Conservation (phyloP, 2,888 invertebrate species). For the Papilio gigon region DNA sequence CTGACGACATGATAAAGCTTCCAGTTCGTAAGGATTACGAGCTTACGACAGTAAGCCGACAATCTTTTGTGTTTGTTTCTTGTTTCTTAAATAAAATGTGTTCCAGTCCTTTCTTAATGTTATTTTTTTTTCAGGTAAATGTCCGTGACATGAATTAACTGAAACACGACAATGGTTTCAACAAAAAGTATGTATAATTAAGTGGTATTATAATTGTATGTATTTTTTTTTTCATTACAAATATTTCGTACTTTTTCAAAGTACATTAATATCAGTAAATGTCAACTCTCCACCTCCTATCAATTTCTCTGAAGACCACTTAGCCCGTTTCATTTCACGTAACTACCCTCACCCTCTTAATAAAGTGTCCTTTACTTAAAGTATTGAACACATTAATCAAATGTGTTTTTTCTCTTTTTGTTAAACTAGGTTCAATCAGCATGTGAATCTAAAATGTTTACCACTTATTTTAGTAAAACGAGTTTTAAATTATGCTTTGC, state of each 20-base stretch:
- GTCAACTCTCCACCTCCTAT: too few relatives aligned
- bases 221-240: background rate
- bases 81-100: conserved; percentile 2
- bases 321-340: conserved; percentile 4
- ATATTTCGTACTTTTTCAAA: too few relatives aligned
- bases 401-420: background rate
- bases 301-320: conserved; percentile 14
- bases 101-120: background rate
- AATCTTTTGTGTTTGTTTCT: background rate
- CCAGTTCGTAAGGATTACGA: conserved; percentile 3
- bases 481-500: background rate
- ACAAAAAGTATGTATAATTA: background rate
- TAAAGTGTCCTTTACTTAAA: background rate
- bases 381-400: background rate
- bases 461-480: background rate
- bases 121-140: background rate
- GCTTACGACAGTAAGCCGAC: conserved; percentile 2
- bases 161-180: background rate
- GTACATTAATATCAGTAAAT: too few relatives aligned
- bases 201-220: too few relatives aligned
- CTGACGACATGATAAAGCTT: conserved; percentile 12
- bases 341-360: background rate
- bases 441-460: background rate
- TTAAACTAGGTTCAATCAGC: too few relatives aligned
- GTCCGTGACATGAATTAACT: background rate